Evolutionary conservation across 2,888 invertebrate genomes (phyloP), one percentile per base, ranked within the genome.

Genomic region (Loripinus fragilis): DNA sequence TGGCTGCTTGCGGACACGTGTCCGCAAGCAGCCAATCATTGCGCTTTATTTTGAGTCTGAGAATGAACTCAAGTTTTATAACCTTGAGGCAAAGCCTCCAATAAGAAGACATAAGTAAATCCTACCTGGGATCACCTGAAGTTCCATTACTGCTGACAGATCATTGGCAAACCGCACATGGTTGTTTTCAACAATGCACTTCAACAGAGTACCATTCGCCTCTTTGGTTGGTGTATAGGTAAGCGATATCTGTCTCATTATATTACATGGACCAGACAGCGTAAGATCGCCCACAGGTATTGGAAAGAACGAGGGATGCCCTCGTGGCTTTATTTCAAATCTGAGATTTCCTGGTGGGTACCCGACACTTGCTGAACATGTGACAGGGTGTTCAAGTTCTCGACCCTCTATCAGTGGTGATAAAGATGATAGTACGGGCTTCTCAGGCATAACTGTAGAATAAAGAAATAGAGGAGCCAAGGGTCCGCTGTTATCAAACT

Each of bases 351-450:
- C 85, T 25, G 74, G 67, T 12, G 86, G 86, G 64, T 72, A 85
- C 2, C 86, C 86, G 0, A 86, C 83, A 50, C 85, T 76, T 0
- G 79, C 81, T 5, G 67, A 74, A 55, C 86, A 86, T 35, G 65
- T 75, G n/a, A 86, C 74, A 2, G 86, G 85, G n/a, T 77, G 25
- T 15, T 30, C 33, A 7, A 78, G 48, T 52, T 79, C 72, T 33
- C 60, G 68, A 42, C 76, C 66, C 25, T 85, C 81, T 2, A 86
- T 71, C n/a, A 86, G 52, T 28, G 78, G 76, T 15, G 72, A 50
- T 0, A 83, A 85, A 7, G 84, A 15, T 7, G 70, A 55, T 1
- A 86, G 35, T 20, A 60, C 41, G 0, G 86, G 86, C 45, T 60
- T 71, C 1, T 73, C 71, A 25, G 84, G 81, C 12, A 73, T 25